phyloP scores from a whole-genome alignment of 2,113 vertebrate genomes.

The Salminus brasiliensis region DNA sequence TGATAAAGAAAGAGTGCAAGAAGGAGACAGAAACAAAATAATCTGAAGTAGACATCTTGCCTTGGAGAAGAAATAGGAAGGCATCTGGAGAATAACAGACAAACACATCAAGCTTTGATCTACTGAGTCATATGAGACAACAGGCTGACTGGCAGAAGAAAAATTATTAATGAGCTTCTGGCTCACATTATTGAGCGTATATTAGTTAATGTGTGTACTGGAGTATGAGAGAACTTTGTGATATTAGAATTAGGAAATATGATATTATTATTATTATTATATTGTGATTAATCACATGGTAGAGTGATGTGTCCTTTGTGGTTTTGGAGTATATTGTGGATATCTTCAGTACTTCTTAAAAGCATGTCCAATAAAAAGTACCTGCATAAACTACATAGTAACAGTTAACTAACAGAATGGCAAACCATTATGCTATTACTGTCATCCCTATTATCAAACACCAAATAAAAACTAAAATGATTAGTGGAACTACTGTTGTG shows the following conservation, averaged over 20 bases:
- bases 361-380: no score
- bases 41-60: slow-evolving; percentile 68
- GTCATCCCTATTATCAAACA: no score
- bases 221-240: neutral
- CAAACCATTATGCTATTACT: no score
- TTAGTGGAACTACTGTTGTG: no score
- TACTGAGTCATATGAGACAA: slow-evolving; percentile 18
- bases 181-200: neutral
- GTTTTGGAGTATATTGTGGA: no score
- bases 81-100: slow-evolving; percentile 78
- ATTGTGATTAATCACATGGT: slow-evolving; percentile 39
- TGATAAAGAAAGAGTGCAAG: slow-evolving; percentile 53
- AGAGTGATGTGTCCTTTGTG: no score
- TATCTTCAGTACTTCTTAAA: no score
- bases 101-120: slow-evolving; percentile 53
- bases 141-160: neutral
- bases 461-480: no score
- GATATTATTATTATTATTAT: slow-evolving; percentile 16
- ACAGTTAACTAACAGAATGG: no score
- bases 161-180: neutral
- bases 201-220: neutral
- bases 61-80: slow-evolving; percentile 82
- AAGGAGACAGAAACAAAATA: slow-evolving; percentile 58
- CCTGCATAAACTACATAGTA: no score
- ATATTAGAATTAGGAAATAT: neutral